Base-by-base conservation (phyloP, 2,888 invertebrate species). In the Acanthoscelides obtectus region DNA sequence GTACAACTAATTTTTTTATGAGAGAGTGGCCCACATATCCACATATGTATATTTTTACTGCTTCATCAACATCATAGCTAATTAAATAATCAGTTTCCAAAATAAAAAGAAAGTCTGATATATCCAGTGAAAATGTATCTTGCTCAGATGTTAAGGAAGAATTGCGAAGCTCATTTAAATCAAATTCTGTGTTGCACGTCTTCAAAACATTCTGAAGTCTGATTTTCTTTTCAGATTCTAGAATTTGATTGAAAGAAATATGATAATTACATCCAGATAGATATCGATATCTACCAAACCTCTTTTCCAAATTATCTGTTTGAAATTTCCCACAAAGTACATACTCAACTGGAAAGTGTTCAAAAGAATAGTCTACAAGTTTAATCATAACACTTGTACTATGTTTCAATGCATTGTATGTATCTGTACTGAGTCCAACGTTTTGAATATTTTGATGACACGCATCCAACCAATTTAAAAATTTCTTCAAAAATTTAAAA, bases 261-360 rank as follows among this genome's bases (percentile, higher is more conserved):
- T 73, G 73, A 67, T 72, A 75, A 72, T 75, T 73, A 67, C 75
- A 75, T 45, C 75, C 73, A 20, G 72, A 71, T 22, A 75, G 22
- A 68, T 25, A 66, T 25, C 67, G 67, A 72, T 75, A 75, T 25
- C 69, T 64, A 17, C 72, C 71, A 68, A 75, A 75, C 64, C 70
- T 66, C 71, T 73, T 73, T 68, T 75, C 72, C 64, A 75, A 72
- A 70, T 72, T 73, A 20, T 73, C 70, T 12, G 72, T 73, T 64
- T 64, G 72, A 25, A 72, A 74, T 72, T 72, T 74, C n/a, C 70
- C 74, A 22, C 69, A 22, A 67, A 74, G 27, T 20, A 70, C 21
- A 71, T 68, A 73, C 17, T 73, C 66, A 25, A 69, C 20, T n/a
- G 19, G 22, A 69, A 72, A 74, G 22, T 27, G 66, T 45, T 69